These are phyloP conservation scores for Cosmopolites sordidus DNA, from an alignment of 2,888 invertebrate genomes.

Conservation along the genomic window DNA sequence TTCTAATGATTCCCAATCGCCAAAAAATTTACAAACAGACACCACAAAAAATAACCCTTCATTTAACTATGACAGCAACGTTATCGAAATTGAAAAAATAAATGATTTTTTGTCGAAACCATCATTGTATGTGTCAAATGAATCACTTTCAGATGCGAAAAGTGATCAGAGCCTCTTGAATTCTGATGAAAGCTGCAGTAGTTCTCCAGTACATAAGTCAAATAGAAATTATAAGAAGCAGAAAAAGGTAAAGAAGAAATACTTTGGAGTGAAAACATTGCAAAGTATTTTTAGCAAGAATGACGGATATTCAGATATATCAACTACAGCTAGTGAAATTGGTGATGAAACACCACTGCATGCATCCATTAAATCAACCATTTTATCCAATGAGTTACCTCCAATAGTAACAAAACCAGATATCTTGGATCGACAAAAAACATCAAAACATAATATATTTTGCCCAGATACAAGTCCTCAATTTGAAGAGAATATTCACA, in stretches of 20 bases:
- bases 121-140: slow-evolving; percentile 38
- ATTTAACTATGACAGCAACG: slow-evolving; percentile 29
- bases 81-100: slow-evolving; percentile 20
- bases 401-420: slow-evolving; percentile 7
- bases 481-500: slow-evolving; percentile 49
- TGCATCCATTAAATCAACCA: slow-evolving; percentile 7
- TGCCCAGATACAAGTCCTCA: slow-evolving; percentile 43
- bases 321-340: slow-evolving; percentile 46
- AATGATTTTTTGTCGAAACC: slow-evolving; percentile 16
- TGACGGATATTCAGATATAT: slow-evolving; percentile 48
- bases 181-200: slow-evolving; percentile 47
- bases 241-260: slow-evolving; percentile 48
- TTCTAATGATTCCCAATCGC: slow-evolving; percentile 49
- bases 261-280: slow-evolving; percentile 52
- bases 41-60: slow-evolving; percentile 23
- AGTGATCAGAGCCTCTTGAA: slow-evolving; percentile 48
- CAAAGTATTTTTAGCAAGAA: slow-evolving; percentile 48
- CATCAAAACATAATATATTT: slow-evolving; percentile 12
- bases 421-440: slow-evolving; percentile 7
- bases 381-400: background rate
- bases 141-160: slow-evolving; percentile 45
- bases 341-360: slow-evolving; percentile 35
- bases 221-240: slow-evolving; percentile 48
- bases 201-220: slow-evolving; percentile 55
- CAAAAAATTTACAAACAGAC: slow-evolving; percentile 39